These are phyloP conservation scores for Calycopis cecrops DNA, from an alignment of 1,140 invertebrate species.

Conservation along the genomic window DNA sequence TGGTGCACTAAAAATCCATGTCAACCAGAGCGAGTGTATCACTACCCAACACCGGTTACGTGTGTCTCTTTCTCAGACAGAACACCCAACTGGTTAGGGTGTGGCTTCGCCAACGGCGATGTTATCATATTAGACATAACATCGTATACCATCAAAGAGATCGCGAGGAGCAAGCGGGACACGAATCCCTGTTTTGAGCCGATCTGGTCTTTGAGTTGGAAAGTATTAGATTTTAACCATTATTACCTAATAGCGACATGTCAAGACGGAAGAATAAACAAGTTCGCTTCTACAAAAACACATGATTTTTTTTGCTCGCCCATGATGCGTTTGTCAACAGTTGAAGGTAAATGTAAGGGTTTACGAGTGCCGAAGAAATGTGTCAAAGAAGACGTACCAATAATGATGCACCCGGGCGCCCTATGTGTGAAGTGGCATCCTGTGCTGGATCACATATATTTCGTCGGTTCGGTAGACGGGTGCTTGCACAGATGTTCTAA, in stretches of 20 bases:
- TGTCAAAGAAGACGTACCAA: slow-evolving; percentile 68
- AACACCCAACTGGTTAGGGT: slow-evolving; percentile 83
- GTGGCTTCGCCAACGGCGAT: slow-evolving; percentile 87
- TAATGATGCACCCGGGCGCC: slow-evolving; percentile 77
- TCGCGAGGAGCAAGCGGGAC: slow-evolving; percentile 73
- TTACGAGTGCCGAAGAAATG: slow-evolving; percentile 68
- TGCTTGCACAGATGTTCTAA: slow-evolving; percentile 85
- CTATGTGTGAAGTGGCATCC: slow-evolving; percentile 81
- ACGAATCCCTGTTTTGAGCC: slow-evolving; percentile 79
- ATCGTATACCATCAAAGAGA: slow-evolving; percentile 63
- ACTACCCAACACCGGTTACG: slow-evolving; percentile 82
- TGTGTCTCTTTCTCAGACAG: slow-evolving; percentile 82
- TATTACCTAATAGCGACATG: slow-evolving; percentile 74
- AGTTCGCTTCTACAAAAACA: slow-evolving; percentile 72
- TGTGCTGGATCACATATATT: slow-evolving; percentile 79
- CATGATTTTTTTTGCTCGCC: slow-evolving; percentile 74
- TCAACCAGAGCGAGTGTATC: slow-evolving; percentile 84
- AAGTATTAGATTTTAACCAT: slow-evolving; percentile 53
- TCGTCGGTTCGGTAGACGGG: slow-evolving; percentile 90
- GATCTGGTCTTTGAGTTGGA: slow-evolving; percentile 79
- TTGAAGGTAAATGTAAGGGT: slow-evolving; percentile 79
- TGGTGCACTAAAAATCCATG: slow-evolving; percentile 92
- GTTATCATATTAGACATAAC: slow-evolving; percentile 84
- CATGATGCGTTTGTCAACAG: slow-evolving; percentile 78
- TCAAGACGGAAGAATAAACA: slow-evolving; percentile 77